Percentiles rank a stretch among this genome's conserved stretches.
phyloP scores from a whole-genome alignment of 2,888 invertebrate genomes.

The Malachius bipustulatus region DNA sequence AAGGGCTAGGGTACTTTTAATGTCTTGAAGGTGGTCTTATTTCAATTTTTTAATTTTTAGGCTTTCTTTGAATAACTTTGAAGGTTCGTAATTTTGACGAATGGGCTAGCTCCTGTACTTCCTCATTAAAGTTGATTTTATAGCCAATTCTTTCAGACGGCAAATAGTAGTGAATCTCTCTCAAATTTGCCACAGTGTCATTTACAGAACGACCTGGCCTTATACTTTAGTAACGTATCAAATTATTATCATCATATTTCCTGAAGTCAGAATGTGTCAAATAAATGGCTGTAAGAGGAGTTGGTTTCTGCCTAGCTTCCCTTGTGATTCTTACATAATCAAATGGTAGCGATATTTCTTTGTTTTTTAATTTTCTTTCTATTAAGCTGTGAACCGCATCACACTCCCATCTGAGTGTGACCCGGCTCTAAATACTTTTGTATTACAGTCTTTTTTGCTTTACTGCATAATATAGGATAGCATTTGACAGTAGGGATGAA shows the following conservation, averaged over 20 bases:
- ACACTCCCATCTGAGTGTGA: constrained; percentile 16
- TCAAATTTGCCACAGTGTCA: constrained; percentile 3
- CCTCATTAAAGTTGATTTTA: constrained; percentile 1
- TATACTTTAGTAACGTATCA: constrained; percentile 4
- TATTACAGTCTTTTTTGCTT: constrained; percentile 7
- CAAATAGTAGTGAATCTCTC: constrained; percentile 4
- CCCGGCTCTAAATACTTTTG: constrained; percentile 16
- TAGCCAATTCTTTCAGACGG: constrained; percentile 1
- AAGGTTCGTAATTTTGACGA: background rate
- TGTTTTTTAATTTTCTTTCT: no score
- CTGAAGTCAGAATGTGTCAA: background rate
- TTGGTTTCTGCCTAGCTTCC: no score
- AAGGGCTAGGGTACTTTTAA: background rate
- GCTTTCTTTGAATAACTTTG: background rate
- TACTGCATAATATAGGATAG: constrained; percentile 10
- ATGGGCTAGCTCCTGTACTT: background rate
- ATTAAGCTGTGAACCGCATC: constrained; percentile 4
- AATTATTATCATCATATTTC: background rate
- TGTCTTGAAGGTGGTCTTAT: background rate
- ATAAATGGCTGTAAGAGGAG: background rate
- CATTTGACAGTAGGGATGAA: constrained; percentile 12
- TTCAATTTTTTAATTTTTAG: constrained; percentile 4
- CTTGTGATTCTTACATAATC: no score
- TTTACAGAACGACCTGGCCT: constrained; percentile 3
- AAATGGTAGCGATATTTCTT: no score